These are phyloP conservation scores for Morinoia aosen DNA, from an alignment of 2,888 invertebrate genomes.

Conservation along the genomic window DNA sequence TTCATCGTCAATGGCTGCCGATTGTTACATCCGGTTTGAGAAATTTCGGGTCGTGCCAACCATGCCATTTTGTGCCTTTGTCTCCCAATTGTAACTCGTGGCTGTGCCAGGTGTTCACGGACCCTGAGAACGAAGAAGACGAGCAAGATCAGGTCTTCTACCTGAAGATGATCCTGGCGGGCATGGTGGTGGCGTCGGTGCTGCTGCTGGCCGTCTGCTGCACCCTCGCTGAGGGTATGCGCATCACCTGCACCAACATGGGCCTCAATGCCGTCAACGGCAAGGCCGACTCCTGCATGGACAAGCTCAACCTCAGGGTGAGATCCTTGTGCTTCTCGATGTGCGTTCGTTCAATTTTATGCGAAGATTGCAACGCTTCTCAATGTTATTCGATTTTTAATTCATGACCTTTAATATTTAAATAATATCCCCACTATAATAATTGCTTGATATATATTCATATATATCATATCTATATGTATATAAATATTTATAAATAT, in stretches of 20 bases:
- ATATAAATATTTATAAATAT: too few relatives aligned
- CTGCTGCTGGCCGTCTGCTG: slow-evolving; percentile 59
- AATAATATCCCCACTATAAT: too few relatives aligned
- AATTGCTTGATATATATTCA: too few relatives aligned
- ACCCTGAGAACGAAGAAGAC: slow-evolving; percentile 1
- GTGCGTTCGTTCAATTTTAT: background rate
- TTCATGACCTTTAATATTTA: too few relatives aligned
- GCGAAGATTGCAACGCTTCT: too few relatives aligned
- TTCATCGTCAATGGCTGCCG: too few relatives aligned
- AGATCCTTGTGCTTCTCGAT: background rate
- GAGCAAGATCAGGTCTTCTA: background rate
- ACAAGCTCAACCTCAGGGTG: slow-evolving; percentile 59
- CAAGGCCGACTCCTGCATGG: slow-evolving; percentile 57
- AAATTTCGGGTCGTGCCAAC: too few relatives aligned
- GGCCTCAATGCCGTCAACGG: slow-evolving; percentile 60
- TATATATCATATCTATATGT: too few relatives aligned
- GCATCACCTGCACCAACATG: slow-evolving; percentile 60
- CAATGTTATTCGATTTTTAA: too few relatives aligned
- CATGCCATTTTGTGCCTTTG: background rate
- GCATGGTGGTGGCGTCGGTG: slow-evolving; percentile 39
- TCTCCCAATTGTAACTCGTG: background rate
- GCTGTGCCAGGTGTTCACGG: background rate
- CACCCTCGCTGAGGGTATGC: slow-evolving; percentile 61
- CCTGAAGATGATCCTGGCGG: background rate
- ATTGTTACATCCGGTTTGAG: too few relatives aligned